A percentile compares a stretch with the other conserved stretches of the same genome.
These are phyloP conservation scores for Periphyllus acericola DNA, from an alignment of 2,888 invertebrate species.

Conservation along the genomic window DNA sequence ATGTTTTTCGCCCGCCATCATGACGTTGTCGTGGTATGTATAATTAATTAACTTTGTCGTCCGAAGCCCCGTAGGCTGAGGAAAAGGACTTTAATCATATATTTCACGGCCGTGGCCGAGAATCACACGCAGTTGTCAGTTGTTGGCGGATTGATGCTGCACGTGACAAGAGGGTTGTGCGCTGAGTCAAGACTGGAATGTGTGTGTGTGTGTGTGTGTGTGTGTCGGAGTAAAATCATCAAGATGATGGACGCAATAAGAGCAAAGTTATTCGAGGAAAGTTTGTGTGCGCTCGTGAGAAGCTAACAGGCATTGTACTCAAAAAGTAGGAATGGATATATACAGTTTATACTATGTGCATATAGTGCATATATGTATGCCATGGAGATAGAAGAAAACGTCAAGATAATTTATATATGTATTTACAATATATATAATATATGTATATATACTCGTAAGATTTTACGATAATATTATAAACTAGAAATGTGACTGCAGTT, in stretches of 20 bases:
- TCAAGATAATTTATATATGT: not conserved
- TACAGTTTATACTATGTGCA: not conserved
- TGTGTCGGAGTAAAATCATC: not conserved
- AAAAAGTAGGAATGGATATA: not conserved
- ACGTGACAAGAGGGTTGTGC: too few relatives aligned
- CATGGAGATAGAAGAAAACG: not conserved
- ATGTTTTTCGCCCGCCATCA: too few relatives aligned
- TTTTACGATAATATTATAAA: not conserved
- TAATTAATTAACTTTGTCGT: too few relatives aligned
- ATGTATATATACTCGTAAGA: not conserved
- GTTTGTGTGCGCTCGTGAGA: not conserved
- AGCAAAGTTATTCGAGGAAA: not conserved
- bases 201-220: not conserved
- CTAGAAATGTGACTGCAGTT: too few relatives aligned
- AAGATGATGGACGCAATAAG: conserved; percentile 12
- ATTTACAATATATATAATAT: too few relatives aligned
- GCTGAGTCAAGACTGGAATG: too few relatives aligned
- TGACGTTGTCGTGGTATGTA: too few relatives aligned
- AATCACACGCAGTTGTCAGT: too few relatives aligned
- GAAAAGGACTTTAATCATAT: too few relatives aligned
- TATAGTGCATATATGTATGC: not conserved
- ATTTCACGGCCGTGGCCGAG: too few relatives aligned
- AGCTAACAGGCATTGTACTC: not conserved
- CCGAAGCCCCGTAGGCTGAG: too few relatives aligned
- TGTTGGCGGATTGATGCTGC: too few relatives aligned